These are phyloP conservation scores for Bruchidius siliquastri DNA, from an alignment of 2,888 invertebrate species.

Conservation along the genomic window DNA sequence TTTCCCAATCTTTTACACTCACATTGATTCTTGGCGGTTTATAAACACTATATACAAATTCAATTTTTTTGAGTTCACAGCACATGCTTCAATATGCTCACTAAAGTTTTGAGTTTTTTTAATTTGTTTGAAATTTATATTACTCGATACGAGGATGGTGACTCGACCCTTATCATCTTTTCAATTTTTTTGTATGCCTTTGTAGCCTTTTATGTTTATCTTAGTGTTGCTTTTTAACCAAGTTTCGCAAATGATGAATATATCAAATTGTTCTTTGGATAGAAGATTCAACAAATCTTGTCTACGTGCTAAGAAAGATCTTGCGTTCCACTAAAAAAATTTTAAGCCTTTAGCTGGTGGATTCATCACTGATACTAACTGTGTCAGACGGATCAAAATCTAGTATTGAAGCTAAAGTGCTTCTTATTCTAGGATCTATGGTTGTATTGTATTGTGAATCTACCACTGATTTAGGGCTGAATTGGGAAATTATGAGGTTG, in stretches of 20 bases:
- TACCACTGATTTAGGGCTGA: no score
- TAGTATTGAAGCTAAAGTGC: no score
- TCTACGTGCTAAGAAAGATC: no score
- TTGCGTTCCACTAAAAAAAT: no score
- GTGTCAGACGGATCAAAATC: no score
- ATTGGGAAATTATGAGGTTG: no score
- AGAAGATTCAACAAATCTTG: background rate
- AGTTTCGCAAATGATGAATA: background rate
- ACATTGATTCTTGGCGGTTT: slow-evolving; percentile 3
- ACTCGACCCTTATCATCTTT: background rate
- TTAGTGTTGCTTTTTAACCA: background rate
- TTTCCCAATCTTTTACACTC: slow-evolving; percentile 1
- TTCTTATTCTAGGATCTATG: no score
- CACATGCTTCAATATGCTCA: slow-evolving; percentile 3
- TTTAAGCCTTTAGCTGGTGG: no score
- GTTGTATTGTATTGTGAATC: no score
- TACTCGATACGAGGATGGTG: background rate
- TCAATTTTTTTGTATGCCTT: background rate
- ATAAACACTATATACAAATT: slow-evolving; percentile 2
- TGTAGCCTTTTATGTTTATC: no score
- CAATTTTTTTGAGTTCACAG: slow-evolving; percentile 1
- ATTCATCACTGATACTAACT: no score
- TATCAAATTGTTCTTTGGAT: background rate
- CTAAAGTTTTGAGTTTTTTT: background rate
- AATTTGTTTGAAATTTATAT: background rate